These are phyloP conservation scores for Villa cingulata DNA, from an alignment of 2,888 invertebrate genomes.

Conservation along the genomic window DNA sequence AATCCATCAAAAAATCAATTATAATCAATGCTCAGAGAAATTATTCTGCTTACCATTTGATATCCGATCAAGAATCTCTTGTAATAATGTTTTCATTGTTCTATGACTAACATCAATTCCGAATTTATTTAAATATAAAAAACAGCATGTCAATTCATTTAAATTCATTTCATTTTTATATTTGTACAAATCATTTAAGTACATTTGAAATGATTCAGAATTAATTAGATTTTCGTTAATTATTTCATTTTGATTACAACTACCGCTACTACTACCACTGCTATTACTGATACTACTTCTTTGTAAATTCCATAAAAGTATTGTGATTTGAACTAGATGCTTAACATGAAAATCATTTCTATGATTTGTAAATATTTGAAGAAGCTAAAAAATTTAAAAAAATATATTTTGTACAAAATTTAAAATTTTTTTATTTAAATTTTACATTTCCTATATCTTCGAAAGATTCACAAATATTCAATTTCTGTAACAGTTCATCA, in stretches of 20 bases:
- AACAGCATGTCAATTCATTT: conserved; percentile 33
- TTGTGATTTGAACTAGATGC: conserved; percentile 20
- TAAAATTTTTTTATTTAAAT: background rate
- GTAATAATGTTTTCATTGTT: conserved; percentile 29
- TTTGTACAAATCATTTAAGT: conserved; percentile 22
- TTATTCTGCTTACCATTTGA: conserved; percentile 14
- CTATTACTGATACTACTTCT: background rate
- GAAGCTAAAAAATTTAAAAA: conserved; percentile 12
- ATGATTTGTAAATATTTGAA: conserved; percentile 8
- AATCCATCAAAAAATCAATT: too few relatives aligned
- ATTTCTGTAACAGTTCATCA: conserved; percentile 1
- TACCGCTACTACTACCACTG: background rate
- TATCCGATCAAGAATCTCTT: conserved; percentile 22
- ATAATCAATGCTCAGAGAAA: too few relatives aligned
- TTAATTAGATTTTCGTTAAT: too few relatives aligned
- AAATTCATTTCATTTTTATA: conserved; percentile 27
- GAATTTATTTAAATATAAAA: conserved; percentile 38
- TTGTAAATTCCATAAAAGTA: conserved; percentile 21
- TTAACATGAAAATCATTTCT: conserved; percentile 9
- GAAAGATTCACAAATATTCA: conserved; percentile 2
- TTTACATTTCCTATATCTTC: background rate
- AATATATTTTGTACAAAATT: background rate
- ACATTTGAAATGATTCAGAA: conserved; percentile 4
- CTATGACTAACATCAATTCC: conserved; percentile 28
- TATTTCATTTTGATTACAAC: too few relatives aligned